Conservation (phyloP, 2,888 invertebrate species). For the Eremobia ochroleuca region DNA sequence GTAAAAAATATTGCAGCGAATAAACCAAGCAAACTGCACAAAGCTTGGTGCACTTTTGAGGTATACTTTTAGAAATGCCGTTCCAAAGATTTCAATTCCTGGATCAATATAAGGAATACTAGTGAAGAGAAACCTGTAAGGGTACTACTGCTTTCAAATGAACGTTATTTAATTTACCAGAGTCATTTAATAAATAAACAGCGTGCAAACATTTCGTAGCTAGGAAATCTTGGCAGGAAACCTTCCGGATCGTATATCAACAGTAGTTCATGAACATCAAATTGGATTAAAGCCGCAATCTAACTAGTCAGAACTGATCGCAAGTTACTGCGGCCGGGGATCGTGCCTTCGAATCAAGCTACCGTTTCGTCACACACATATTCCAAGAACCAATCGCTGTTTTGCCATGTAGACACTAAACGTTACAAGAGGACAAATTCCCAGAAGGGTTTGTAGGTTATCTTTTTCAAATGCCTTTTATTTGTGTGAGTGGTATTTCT, state of each 20-base stretch:
- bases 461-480: slow-evolving; percentile 9
- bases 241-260: slow-evolving; percentile 71
- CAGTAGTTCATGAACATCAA: slow-evolving; percentile 77
- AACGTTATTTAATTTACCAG: slow-evolving; percentile 26
- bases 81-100: slow-evolving; percentile 10
- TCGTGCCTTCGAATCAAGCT: slow-evolving; percentile 61
- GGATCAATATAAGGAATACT: slow-evolving; percentile 5
- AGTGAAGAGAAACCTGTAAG: slow-evolving; percentile 7
- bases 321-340: slow-evolving; percentile 72
- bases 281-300: slow-evolving; percentile 79
- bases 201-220: slow-evolving; percentile 54
- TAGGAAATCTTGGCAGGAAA: slow-evolving; percentile 67
- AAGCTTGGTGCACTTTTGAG: slow-evolving; percentile 7
- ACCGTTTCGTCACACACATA: slow-evolving; percentile 58
- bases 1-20: slow-evolving; percentile 1
- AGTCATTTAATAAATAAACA: slow-evolving; percentile 48
- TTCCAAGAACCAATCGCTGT: slow-evolving; percentile 42
- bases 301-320: slow-evolving; percentile 76
- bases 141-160: slow-evolving; percentile 5
- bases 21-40: slow-evolving; percentile 15
- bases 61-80: slow-evolving; percentile 15
- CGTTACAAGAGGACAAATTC: slow-evolving; percentile 19
- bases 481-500: neutral
- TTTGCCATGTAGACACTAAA: slow-evolving; percentile 25
- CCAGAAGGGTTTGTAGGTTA: neutral